phyloP scores from a whole-genome alignment of 1,140 invertebrate species.

The Drosophila burlai region DNA sequence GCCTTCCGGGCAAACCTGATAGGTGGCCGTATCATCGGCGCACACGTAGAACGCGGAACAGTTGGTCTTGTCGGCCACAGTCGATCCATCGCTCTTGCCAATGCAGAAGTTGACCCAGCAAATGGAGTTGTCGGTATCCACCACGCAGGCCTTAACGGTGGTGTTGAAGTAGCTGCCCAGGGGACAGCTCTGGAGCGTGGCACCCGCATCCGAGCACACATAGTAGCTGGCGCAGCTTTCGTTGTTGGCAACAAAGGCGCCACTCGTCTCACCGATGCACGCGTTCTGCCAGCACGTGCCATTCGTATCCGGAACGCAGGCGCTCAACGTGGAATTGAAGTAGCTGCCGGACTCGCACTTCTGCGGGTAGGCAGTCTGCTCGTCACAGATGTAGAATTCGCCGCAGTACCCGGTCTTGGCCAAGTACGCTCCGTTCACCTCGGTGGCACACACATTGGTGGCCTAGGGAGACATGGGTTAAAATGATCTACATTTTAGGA shows the following conservation, averaged over 20 bases:
- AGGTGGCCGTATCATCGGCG: constrained; percentile 15
- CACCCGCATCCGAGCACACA: constrained; percentile 36
- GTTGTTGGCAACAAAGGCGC: constrained; percentile 7
- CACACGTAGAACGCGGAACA: constrained; percentile 60
- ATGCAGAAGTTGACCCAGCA: constrained; percentile 74
- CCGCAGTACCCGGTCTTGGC: constrained; percentile 49
- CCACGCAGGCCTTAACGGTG: background rate
- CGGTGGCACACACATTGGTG: constrained; percentile 54
- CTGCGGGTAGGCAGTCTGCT: constrained; percentile 66
- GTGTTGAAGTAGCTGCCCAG: constrained; percentile 57
- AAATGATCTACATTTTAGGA: too few relatives aligned
- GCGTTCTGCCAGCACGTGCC: constrained; percentile 62
- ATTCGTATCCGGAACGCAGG: constrained; percentile 51
- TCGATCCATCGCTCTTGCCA: constrained; percentile 31
- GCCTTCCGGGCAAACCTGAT: constrained; percentile 34
- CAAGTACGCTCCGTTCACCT: constrained; percentile 62
- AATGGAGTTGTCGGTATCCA: constrained; percentile 34
- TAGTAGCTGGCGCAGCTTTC: constrained; percentile 52
- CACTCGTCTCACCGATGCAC: constrained; percentile 40
- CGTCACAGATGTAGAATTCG: constrained; percentile 66
- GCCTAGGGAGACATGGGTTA: constrained; percentile 7
- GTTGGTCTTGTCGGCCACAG: constrained; percentile 30
- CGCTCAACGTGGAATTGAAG: constrained; percentile 39
- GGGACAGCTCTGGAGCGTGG: constrained; percentile 43
- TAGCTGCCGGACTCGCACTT: constrained; percentile 52